A percentile compares a stretch with the other conserved stretches of the same genome.
Conservation (phyloP, 2,888 invertebrate genomes). For the Lepidochrysops patricia region DNA sequence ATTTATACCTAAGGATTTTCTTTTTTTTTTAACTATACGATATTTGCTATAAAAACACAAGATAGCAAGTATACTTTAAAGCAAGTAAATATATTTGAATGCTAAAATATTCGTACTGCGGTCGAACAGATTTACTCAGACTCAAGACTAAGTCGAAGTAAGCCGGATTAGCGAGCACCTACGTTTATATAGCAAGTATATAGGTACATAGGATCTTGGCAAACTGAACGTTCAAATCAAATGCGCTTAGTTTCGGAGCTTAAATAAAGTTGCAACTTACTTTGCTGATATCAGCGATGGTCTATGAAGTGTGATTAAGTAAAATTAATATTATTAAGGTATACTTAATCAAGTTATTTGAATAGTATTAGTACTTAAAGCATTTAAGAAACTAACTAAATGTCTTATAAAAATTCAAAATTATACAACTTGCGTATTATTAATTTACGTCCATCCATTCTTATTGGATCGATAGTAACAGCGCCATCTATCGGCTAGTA, state of each 20-base stretch:
- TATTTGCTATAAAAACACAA: no score
- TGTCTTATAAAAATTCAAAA: no score
- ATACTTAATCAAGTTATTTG: no score
- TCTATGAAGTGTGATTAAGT: no score
- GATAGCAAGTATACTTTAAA: background rate
- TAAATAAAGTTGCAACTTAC: background rate
- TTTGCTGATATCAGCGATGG: background rate
- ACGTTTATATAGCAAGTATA: background rate
- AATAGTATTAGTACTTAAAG: no score
- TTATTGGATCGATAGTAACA: background rate
- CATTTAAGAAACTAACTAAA: no score
- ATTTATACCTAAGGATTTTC: no score
- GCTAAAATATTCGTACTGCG: slow-evolving; percentile 7
- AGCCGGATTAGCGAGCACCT: slow-evolving; percentile 27
- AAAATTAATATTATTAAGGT: no score
- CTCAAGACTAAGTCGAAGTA: slow-evolving; percentile 17
- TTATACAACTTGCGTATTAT: no score
- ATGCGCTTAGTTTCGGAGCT: background rate
- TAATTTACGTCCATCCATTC: background rate
- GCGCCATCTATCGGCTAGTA: background rate
- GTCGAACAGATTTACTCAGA: slow-evolving; percentile 25
- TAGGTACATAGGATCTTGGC: background rate
- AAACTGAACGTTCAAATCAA: background rate
- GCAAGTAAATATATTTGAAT: background rate
- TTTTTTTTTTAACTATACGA: no score